Evolutionary conservation across 2,888 invertebrate genomes (phyloP).

Genomic region (Rotaria sp.): DNA sequence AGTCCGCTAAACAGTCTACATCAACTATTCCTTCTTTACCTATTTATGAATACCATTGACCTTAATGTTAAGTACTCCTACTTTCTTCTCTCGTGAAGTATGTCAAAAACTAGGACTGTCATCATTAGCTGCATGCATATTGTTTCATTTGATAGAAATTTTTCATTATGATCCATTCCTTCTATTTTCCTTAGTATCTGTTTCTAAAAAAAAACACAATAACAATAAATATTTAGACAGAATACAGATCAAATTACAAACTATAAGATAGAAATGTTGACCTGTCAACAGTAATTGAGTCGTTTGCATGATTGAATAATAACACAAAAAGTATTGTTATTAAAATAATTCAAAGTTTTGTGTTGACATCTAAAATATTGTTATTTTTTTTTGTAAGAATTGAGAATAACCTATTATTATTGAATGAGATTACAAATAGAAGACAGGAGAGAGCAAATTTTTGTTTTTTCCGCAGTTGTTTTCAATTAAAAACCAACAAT

Average conservation of each 20-base stretch:
- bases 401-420: not conserved
- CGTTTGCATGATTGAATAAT: not conserved
- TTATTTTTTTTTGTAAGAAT: not conserved
- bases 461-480: not conserved
- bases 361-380: not conserved
- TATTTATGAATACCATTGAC: not conserved
- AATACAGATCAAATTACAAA: not conserved
- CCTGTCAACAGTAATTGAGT: not conserved
- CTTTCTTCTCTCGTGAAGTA: not conserved
- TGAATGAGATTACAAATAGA: not conserved
- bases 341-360: not conserved
- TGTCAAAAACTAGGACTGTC: not conserved
- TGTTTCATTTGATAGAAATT: not conserved
- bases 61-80: not conserved
- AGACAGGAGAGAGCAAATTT: too few relatives aligned
- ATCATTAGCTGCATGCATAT: not conserved
- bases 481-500: not conserved
- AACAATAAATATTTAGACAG: not conserved
- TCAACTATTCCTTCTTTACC: not conserved
- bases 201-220: not conserved
- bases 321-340: not conserved
- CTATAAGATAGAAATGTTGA: not conserved
- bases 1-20: not conserved
- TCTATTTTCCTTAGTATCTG: not conserved
- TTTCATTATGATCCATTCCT: not conserved